A percentile compares a stretch with the other conserved stretches of the same genome.
These are phyloP conservation scores for Phrixothrix hirtus DNA, from an alignment of 2,888 invertebrate genomes.

Conservation along the genomic window DNA sequence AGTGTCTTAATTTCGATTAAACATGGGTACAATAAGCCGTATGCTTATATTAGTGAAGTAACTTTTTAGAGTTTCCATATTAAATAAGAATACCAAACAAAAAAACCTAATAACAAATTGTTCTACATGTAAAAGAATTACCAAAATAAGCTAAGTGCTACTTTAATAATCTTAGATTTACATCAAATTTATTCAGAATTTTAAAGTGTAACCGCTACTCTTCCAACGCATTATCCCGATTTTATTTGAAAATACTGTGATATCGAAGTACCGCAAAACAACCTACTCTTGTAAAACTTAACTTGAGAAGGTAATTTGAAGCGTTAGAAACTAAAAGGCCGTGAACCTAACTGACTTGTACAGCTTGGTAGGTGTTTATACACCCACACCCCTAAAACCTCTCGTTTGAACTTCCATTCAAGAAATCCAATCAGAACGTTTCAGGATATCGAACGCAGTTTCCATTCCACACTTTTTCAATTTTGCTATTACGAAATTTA, in stretches of 20 bases:
- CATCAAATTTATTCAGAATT: no score
- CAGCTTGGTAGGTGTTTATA: slow-evolving; percentile 16
- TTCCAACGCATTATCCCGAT: no score
- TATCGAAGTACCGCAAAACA: slow-evolving; percentile 36
- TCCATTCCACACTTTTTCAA: background rate
- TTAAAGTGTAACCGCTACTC: no score
- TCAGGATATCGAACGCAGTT: slow-evolving; percentile 6
- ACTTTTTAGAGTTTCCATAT: no score
- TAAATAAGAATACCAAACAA: no score
- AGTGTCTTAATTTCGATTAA: no score
- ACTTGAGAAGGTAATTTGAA: slow-evolving; percentile 15
- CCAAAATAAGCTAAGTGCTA: no score
- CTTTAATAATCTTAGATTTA: no score
- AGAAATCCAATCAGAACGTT: slow-evolving; percentile 19
- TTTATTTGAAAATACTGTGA: background rate
- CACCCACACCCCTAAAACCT: slow-evolving; percentile 13
- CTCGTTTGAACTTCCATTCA: slow-evolving; percentile 12
- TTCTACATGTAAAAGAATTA: no score
- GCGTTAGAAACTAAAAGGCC: slow-evolving; percentile 16
- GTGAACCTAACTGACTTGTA: slow-evolving; percentile 14
- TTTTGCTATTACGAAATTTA: slow-evolving; percentile 1
- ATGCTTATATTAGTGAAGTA: no score
- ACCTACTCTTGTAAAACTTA: slow-evolving; percentile 13
- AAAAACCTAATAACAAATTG: no score
- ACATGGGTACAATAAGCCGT: no score